Evolutionary conservation across 2,888 invertebrate genomes (phyloP).

Genomic region (Diaphora mendica): DNA sequence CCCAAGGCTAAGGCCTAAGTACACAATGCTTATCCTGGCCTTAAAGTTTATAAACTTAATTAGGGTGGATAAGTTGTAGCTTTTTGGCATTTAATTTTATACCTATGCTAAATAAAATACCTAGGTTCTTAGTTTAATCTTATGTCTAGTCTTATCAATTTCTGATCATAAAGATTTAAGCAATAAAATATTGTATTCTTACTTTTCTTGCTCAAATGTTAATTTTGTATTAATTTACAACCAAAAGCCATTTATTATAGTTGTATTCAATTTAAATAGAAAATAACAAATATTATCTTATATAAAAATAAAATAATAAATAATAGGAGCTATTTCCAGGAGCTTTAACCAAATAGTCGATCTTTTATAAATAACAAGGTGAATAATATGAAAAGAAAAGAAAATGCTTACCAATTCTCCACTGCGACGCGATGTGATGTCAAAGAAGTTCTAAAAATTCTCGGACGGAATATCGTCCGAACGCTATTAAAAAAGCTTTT

Average conservation of each 20-base stretch:
- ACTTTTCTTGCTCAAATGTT: neutral
- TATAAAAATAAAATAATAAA: neutral
- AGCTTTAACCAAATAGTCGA: neutral
- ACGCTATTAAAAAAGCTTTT: constrained; percentile 49
- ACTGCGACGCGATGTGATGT: constrained; percentile 2
- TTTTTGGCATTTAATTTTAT: neutral
- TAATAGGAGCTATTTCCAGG: neutral
- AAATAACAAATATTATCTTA: neutral
- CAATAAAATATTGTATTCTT: neutral
- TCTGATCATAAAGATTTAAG: neutral
- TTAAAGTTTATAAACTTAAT: neutral
- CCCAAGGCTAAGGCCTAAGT: too few species aligned
- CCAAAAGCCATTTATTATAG: neutral
- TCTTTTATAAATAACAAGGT: neutral
- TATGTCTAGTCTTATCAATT: neutral
- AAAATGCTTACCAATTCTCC: constrained; percentile 12
- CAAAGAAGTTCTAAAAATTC: constrained; percentile 17
- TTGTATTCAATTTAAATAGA: neutral
- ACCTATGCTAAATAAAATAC: neutral
- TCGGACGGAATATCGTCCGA: constrained; percentile 36
- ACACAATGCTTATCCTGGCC: neutral
- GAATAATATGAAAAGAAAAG: neutral
- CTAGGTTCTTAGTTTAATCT: neutral
- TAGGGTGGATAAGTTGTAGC: neutral
- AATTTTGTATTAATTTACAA: neutral